phyloP scores from a whole-genome alignment of 1,140 invertebrate genomes.

The Oreohelix idahoensis region DNA sequence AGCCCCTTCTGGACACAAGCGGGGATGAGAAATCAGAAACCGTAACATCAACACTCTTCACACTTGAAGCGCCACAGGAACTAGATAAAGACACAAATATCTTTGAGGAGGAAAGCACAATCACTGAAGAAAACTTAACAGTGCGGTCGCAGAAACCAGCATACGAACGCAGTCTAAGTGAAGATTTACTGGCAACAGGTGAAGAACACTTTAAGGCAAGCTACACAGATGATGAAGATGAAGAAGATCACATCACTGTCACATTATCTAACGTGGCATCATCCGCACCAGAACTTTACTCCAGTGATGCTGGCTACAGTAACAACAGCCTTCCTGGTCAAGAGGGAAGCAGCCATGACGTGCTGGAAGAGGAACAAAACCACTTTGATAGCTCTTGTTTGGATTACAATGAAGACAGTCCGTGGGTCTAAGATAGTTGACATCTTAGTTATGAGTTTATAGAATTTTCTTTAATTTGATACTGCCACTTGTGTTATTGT shows the following conservation, averaged over 20 bases:
- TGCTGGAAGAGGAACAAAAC: constrained; percentile 8
- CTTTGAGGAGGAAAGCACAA: not conserved
- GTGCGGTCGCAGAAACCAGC: not conserved
- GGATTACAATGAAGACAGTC: constrained; percentile 11
- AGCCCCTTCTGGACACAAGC: not conserved
- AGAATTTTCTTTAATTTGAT: too few relatives aligned
- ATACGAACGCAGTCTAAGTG: constrained; percentile 28
- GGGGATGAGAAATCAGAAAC: not conserved
- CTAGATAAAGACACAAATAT: not conserved
- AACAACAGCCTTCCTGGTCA: not conserved
- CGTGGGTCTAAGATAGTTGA: not conserved
- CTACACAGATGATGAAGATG: constrained; percentile 41
- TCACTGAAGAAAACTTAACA: not conserved
- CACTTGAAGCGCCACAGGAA: not conserved
- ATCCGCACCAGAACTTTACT: not conserved
- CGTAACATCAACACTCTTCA: not conserved
- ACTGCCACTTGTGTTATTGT: too few relatives aligned
- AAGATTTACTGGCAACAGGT: constrained; percentile 25
- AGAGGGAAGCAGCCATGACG: not conserved
- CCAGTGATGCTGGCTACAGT: not conserved
- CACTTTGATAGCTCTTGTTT: constrained; percentile 9
- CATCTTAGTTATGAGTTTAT: too few relatives aligned
- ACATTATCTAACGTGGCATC: constrained; percentile 24
- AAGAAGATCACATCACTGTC: constrained; percentile 40
- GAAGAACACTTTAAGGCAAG: constrained; percentile 37